These are phyloP conservation scores for Asobara japonica DNA, from an alignment of 1,140 invertebrate genomes.

Conservation along the genomic window DNA sequence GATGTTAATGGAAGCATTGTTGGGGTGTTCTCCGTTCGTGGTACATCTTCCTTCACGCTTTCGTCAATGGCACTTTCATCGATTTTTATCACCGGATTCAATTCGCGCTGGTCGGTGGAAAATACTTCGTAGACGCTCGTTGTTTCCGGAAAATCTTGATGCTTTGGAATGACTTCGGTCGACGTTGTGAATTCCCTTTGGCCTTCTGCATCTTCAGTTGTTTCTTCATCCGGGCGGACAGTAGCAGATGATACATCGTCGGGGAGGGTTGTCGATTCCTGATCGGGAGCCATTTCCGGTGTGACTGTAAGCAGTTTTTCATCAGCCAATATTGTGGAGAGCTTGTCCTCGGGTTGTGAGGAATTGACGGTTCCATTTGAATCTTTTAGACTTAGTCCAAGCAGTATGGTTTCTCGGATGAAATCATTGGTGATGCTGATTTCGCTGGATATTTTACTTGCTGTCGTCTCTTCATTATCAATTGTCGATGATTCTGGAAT, in stretches of 20 bases:
- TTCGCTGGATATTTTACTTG: conserved; percentile 49
- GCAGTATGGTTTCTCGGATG: conserved; percentile 52
- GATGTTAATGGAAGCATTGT: not conserved
- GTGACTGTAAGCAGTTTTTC: not conserved
- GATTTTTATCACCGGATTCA: conserved; percentile 25
- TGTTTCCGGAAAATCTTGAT: not conserved
- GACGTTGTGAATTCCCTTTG: conserved; percentile 22
- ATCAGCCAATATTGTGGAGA: not conserved
- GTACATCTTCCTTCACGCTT: no score
- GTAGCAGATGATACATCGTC: not conserved
- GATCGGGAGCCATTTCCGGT: not conserved
- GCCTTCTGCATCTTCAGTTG: conserved; percentile 38
- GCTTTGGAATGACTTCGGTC: not conserved
- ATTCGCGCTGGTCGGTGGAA: not conserved
- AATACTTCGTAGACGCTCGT: not conserved
- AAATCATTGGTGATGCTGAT: conserved; percentile 53
- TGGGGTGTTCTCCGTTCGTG: not conserved
- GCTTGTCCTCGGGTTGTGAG: not conserved
- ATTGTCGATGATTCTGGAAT: not conserved
- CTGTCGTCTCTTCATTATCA: conserved; percentile 39
- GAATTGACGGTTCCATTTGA: conserved; percentile 11
- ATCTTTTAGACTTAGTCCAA: conserved; percentile 32
- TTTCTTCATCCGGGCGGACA: conserved; percentile 38
- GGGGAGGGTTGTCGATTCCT: not conserved
- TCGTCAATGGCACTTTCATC: conserved; percentile 19